Evolutionary conservation across 2,888 invertebrate genomes (phyloP), one percentile per base, ranked within the genome.

Genomic region (Linyphia triangularis): DNA sequence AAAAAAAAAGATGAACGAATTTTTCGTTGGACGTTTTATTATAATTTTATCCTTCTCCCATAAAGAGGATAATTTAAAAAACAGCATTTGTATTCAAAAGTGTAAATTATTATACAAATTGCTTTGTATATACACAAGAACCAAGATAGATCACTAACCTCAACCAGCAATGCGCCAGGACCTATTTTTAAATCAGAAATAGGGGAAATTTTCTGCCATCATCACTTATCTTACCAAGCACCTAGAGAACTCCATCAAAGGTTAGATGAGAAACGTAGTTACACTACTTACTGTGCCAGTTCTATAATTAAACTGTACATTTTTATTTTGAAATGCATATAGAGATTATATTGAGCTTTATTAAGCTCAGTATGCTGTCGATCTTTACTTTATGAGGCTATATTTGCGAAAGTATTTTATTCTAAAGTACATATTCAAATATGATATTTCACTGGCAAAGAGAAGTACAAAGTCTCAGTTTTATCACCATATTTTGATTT

Each of bases 171-270:
- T 59, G 77, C 77, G 77, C 77, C 77, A 85, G 61, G 10, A 37
- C n/a, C 59, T 85, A 85, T 85, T 85, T 84, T 85, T 85, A 75
- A 85, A 51, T 67, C 59, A 67, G 75, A 67, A 77, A 85, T 67
- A 65, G 59, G 22, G 67, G 75, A 77, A 59, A 63, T 7, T 57
- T 73, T 85, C 75, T 85, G 28, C 79, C 22, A 59, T 85, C 65
- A 59, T 69, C 75, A n/a, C 75, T 67, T 59, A 59, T 77, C 77
- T 77, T 85, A 28, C 28, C 9, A 22, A 63, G 43, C 43, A 28
- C 70, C 67, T 83, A 26, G 67, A 84, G 73, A 85, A 85, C 69
- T 85, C 77, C 85, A 70, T 85, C 85, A 85, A 85, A 78, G 78
- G 78, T 67, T 69, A 77, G 69, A 69, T 78, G 19, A 61, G 30